A percentile compares a stretch with the other conserved stretches of the same genome.
Conservation (phyloP, 2,888 invertebrate genomes). For the Agrenia bidenticulata region DNA sequence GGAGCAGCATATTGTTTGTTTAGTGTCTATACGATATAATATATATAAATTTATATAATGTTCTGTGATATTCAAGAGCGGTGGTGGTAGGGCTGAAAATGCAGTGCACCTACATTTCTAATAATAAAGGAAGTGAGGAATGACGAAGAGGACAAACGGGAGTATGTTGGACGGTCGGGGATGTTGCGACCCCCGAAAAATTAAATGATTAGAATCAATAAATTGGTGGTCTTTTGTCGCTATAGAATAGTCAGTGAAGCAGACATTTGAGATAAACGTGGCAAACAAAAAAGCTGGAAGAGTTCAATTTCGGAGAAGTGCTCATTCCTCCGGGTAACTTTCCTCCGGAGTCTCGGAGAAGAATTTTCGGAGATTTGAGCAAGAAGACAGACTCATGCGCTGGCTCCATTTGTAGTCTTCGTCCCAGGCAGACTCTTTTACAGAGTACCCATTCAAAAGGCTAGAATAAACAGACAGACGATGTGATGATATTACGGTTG, state of each 20-base stretch:
- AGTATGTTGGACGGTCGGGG: slow-evolving; percentile 25
- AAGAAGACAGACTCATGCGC: not conserved
- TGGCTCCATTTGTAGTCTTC: slow-evolving; percentile 2
- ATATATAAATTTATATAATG: too few species aligned
- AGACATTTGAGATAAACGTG: slow-evolving; percentile 50
- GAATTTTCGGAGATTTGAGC: slow-evolving; percentile 3
- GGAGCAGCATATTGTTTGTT: slow-evolving; percentile 27
- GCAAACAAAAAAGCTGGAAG: slow-evolving; percentile 26
- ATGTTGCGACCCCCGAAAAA: slow-evolving; percentile 52
- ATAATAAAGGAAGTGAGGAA: slow-evolving; percentile 20
- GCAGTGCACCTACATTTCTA: slow-evolving; percentile 18
- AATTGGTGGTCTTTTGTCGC: slow-evolving; percentile 53
- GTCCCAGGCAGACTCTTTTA: too few species aligned
- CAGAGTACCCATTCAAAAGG: not conserved
- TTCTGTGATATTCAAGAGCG: too few species aligned
- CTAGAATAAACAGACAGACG: slow-evolving; percentile 1
- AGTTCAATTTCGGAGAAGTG: slow-evolving; percentile 12
- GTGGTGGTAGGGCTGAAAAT: too few species aligned
- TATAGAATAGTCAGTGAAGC: slow-evolving; percentile 53
- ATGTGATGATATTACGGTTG: not conserved
- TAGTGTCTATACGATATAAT: not conserved
- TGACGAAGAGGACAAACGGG: slow-evolving; percentile 17
- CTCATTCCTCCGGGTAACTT: slow-evolving; percentile 10
- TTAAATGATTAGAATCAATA: slow-evolving; percentile 54
- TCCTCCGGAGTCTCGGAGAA: not conserved